Evolutionary conservation across 2,888 invertebrate genomes (phyloP).

Genomic region (Candidula unifasciata): DNA sequence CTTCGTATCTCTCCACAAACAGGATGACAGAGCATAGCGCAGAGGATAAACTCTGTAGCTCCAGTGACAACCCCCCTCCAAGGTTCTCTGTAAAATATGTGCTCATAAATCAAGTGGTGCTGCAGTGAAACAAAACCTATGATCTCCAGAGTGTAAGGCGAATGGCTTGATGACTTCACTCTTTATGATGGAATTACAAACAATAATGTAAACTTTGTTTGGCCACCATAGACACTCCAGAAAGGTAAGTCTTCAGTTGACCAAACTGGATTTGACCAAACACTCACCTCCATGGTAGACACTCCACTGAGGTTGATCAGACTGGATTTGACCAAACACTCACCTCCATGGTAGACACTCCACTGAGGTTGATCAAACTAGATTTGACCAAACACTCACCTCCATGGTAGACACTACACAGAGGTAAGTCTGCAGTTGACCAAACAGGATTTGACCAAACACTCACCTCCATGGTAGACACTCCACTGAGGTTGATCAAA

Average conservation of each 20-base stretch:
- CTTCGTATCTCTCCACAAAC: too few species aligned
- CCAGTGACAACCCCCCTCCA: too few species aligned
- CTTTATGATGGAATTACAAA: too few species aligned
- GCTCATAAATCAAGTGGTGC: too few species aligned
- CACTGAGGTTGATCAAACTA: conserved; percentile 83
- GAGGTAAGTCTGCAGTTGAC: conserved; percentile 84
- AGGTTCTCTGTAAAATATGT: too few species aligned
- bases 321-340: conserved; percentile 88
- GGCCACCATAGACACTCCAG: conserved; percentile 64
- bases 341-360: conserved; percentile 86
- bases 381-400: conserved; percentile 77
- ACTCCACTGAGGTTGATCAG: conserved; percentile 74
- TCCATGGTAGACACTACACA: conserved; percentile 74
- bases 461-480: conserved; percentile 76
- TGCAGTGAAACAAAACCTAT: too few species aligned
- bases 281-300: conserved; percentile 75
- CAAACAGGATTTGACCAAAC: conserved; percentile 87
- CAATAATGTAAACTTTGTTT: too few species aligned
- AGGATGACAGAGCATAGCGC: too few species aligned
- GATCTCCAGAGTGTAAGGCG: too few species aligned
- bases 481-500: conserved; percentile 72
- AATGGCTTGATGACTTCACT: too few species aligned
- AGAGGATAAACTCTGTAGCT: too few species aligned
- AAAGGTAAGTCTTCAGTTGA: conserved; percentile 83
- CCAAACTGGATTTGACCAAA: too few species aligned